phyloP scores from a whole-genome alignment of 2,113 vertebrate species.

The Scophthalmus maximus region DNA sequence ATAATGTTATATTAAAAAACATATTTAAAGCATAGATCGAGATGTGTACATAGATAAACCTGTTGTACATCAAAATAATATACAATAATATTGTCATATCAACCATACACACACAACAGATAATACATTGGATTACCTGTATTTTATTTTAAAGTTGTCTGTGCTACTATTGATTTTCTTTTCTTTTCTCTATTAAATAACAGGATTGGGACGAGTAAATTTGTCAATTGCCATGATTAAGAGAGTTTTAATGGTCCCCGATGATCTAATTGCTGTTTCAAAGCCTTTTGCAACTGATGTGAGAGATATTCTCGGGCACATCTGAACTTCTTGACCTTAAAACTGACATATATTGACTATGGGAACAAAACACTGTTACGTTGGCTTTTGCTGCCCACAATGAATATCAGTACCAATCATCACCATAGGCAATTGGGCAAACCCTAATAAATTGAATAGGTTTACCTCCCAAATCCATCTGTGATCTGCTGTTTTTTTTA shows the following conservation, averaged over 20 bases:
- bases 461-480: constrained; percentile 14
- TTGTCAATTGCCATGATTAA: background rate
- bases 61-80: background rate
- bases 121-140: background rate
- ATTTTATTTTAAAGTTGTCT: constrained; percentile 1
- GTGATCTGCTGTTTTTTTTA: background rate
- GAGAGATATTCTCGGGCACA: background rate
- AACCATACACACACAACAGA: background rate
- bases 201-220: background rate
- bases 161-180: background rate
- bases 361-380: background rate
- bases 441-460: background rate
- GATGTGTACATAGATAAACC: constrained; percentile 16
- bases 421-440: background rate
- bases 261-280: background rate
- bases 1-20: background rate
- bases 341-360: no score
- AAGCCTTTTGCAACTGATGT: background rate
- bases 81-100: background rate
- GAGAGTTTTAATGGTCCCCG: background rate
- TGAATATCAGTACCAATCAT: background rate
- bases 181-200: constrained; percentile 7
- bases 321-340: background rate
- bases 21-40: constrained; percentile 11
- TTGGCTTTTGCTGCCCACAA: background rate